Base-by-base conservation (phyloP, 2,113 vertebrate genomes). In the Sisor rabdophorus region DNA sequence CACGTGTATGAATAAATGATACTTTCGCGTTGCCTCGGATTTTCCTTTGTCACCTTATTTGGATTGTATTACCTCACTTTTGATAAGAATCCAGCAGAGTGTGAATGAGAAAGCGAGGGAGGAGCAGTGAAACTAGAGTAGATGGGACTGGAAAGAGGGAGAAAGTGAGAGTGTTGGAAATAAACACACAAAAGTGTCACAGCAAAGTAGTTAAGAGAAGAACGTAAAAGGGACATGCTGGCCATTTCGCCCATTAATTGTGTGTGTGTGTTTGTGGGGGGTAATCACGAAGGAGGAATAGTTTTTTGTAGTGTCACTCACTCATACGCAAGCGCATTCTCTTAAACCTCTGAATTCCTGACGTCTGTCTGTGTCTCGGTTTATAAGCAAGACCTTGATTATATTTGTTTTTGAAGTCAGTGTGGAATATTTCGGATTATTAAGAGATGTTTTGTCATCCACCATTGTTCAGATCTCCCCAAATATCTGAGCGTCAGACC, bases 141-240 rank as follows among this genome's bases (percentile, higher is more conserved):
- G 79, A 76, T 76, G 76, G 52, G 72, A 58, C 58, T 63, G 60
- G 73, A 59, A 71, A 50, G 52, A 61, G 53, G 28, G 69, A 22
- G 68, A 68, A 67, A n/a, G 69, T 22, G 69, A 64, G 80, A 56
- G 70, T 17, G 28, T 19, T 32, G 70, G 79, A 82, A 86, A 86
- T 83, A 81, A 81, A 79, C 54, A 68, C 72, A 67, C 61, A 76
- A 73, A 44, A 4, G 3, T 79, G 75, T 79, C 82, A 88, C 80
- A 83, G 70, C 13, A 71, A 83, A 59, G 60, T 24, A 63, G n/a
- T 36, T 13, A n/a, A 52, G 32, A 80, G 76, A 30, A 61, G 68
- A 56, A 60, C 15, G 48, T 30, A 26, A 69, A 12, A 68, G 50
- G 53, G 52, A 11, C 59, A 11, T 5, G 55, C 60, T 54, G 20